Conservation (phyloP, 2,113 vertebrate species). For the Odobenus rosmarus region DNA sequence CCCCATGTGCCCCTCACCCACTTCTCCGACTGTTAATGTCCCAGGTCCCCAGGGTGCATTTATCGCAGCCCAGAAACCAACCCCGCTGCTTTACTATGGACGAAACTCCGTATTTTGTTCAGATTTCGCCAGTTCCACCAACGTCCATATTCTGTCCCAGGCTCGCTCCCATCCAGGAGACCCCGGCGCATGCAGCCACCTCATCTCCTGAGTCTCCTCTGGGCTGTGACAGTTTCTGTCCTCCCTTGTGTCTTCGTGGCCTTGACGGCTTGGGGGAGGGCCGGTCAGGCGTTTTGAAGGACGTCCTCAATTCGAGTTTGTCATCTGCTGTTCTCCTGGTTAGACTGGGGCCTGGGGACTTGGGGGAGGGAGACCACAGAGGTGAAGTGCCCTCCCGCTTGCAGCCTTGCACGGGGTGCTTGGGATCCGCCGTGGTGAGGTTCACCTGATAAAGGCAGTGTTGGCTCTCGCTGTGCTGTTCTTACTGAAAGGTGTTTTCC, state of each 20-base stretch:
- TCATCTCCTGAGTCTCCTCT: neutral
- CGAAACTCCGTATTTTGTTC: too few relatives aligned
- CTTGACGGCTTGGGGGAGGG: neutral
- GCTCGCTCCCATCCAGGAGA: neutral
- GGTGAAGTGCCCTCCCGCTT: too few relatives aligned
- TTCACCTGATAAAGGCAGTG: accelerated
- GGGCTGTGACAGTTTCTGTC: neutral
- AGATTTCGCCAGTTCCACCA: neutral
- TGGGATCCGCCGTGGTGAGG: neutral
- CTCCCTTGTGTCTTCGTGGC: neutral
- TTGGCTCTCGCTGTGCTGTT: neutral
- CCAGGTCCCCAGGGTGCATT: neutral
- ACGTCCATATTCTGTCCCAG: neutral
- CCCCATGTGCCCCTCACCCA: neutral
- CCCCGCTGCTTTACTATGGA: accelerated
- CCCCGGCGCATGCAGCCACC: neutral
- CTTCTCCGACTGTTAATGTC: neutral
- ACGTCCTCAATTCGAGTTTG: neutral
- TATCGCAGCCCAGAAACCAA: neutral
- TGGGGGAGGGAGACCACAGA: neutral
- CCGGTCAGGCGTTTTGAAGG: neutral
- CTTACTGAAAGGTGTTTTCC: neutral
- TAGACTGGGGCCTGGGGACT: neutral
- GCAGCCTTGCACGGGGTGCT: accelerated
- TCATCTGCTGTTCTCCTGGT: neutral